Evolutionary conservation across 2,888 invertebrate species (phyloP), one percentile per base, ranked within the genome.

Genomic region (Drosophila prostipennis): DNA sequence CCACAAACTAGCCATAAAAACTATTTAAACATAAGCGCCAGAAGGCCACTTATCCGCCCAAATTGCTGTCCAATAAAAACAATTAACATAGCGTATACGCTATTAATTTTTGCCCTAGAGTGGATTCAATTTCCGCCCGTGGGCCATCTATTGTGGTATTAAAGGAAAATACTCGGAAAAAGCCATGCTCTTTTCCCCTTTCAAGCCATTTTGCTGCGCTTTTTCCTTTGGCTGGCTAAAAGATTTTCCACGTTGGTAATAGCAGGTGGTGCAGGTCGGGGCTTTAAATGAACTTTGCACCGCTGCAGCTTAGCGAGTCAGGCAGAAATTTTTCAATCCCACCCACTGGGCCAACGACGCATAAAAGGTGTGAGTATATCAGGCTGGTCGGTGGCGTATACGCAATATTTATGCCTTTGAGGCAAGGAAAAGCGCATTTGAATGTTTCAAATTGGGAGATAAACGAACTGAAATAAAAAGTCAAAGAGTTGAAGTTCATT

Each of bases 261-360:
- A 54, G 54, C 65, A 68, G 68, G 69, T 72, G 69, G 48, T 63
- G 52, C 61, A 11, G 71, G 29, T 59, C 61, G 71, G 70, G 67
- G 72, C 71, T 72, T 83, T 74, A 65, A 78, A 74, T 84, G 87
- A 80, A 83, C 84, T 83, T 83, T 86, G 78, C 60, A 53, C 72
- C 42, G 51, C 55, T 68, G 68, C 55, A 76, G 84, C 87, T 80
- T 78, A 72, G 69, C 76, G 69, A 72, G 72, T 53, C 60, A 54
- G 34, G 69, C 51, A 23, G 59, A 59, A 49, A 36, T 57, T 53
- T 32, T 8, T 34, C 29, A 7, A 34, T 46, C 14, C 42, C 42
- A 19, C 52, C 53, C 14, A 48, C 40, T 8, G 32, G 11, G 11
- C 32, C 5, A 11, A 14, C 11, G 6, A 11, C 8, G 11, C 6